These are phyloP conservation scores for Arnoldichthys spilopterus DNA, from an alignment of 2,797 vertebrate genomes.

Conservation along the genomic window DNA sequence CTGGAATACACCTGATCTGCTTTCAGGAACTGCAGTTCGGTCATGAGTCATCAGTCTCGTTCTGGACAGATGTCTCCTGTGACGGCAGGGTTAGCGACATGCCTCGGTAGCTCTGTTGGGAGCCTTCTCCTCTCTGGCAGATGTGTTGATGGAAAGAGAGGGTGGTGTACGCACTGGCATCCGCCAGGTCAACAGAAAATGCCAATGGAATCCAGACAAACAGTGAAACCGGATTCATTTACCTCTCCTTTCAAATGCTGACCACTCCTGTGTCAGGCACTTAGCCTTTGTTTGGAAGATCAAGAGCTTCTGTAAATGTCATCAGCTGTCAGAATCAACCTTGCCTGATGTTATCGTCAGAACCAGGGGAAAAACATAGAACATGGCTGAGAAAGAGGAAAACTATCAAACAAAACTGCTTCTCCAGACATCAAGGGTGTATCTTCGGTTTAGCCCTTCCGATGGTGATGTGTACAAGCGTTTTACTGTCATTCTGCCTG, in stretches of 20 bases:
- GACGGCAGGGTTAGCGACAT: too few species aligned
- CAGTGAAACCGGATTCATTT: constrained; percentile 25
- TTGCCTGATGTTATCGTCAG: constrained; percentile 53
- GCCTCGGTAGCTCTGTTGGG: neutral
- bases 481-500: constrained; percentile 13
- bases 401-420: neutral
- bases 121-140: neutral
- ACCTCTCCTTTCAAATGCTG: constrained; percentile 55
- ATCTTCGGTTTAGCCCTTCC: constrained; percentile 2
- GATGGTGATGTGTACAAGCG: neutral
- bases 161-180: neutral
- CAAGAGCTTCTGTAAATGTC: constrained; percentile 61
- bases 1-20: neutral
- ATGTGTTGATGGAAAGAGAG: neutral
- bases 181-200: constrained; percentile 2
- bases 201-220: neutral
- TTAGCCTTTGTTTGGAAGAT: constrained; percentile 58
- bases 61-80: too few species aligned
- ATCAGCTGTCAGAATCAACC: constrained; percentile 62
- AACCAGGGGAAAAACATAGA: neutral
- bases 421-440: neutral
- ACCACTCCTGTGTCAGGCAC: constrained; percentile 47
- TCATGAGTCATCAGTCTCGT: too few species aligned
- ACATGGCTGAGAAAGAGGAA: neutral
- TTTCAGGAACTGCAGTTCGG: too few species aligned